phyloP scores from a whole-genome alignment of 1,140 invertebrate species.

The Hestina assimilis region DNA sequence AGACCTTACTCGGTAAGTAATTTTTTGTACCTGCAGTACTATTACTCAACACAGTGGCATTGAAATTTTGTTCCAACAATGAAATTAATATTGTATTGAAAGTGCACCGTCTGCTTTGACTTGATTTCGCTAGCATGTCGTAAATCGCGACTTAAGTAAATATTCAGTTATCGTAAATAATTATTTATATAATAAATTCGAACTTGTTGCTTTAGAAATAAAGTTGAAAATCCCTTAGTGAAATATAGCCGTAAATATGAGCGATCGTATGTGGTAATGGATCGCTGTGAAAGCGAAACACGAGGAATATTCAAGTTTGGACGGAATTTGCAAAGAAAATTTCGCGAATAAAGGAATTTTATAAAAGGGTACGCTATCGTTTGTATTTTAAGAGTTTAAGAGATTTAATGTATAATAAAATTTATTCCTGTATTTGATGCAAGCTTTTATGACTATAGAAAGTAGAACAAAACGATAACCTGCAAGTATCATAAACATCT shows the following conservation, averaged over 20 bases:
- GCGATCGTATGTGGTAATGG: constrained; percentile 12
- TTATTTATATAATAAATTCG: neutral
- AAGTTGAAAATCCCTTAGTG: neutral
- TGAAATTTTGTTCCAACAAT: too few relatives aligned
- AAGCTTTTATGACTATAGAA: too few relatives aligned
- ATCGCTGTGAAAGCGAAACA: constrained; percentile 12
- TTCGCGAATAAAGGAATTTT: constrained; percentile 2
- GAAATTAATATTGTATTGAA: neutral
- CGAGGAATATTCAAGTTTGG: constrained; percentile 12
- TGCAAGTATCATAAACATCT: too few relatives aligned
- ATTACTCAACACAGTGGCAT: too few relatives aligned
- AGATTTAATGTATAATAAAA: too few relatives aligned
- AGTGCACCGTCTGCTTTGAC: constrained; percentile 4
- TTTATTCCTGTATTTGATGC: too few relatives aligned
- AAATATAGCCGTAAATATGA: constrained; percentile 6
- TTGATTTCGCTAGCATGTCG: constrained; percentile 5
- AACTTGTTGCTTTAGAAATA: neutral
- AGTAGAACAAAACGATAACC: too few relatives aligned
- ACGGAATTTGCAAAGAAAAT: constrained; percentile 6
- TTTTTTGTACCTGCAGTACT: too few relatives aligned
- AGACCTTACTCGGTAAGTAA: too few relatives aligned
- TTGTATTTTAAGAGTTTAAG: too few relatives aligned
- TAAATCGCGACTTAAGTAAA: constrained; percentile 13
- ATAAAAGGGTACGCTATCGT: neutral
- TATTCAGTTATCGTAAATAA: constrained; percentile 3